phyloP scores from a whole-genome alignment of 2,113 vertebrate genomes.

The Chunga burmeisteri region DNA sequence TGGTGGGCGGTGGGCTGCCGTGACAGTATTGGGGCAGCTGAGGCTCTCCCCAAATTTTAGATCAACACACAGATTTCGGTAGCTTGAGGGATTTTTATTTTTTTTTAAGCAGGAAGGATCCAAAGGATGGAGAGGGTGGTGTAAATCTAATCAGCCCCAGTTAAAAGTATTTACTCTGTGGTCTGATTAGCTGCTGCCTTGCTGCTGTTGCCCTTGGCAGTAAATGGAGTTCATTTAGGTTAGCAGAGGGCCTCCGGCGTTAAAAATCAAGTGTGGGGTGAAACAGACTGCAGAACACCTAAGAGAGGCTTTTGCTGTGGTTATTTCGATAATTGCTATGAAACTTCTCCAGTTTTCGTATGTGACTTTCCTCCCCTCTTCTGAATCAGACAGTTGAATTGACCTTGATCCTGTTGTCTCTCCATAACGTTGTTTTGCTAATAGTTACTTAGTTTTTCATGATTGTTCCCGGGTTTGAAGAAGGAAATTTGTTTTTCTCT shows the following conservation, averaged over 20 bases:
- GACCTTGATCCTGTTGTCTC: too few relatives aligned
- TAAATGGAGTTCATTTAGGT: background rate
- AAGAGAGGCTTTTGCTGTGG: background rate
- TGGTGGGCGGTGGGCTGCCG: background rate
- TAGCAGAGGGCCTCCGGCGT: background rate
- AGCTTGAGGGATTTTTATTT: background rate
- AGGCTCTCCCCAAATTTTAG: background rate
- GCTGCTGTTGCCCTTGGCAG: background rate
- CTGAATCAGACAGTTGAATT: fast-evolving
- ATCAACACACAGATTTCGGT: background rate
- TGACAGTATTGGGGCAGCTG: fast-evolving
- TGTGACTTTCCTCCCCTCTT: background rate
- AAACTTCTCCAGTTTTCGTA: fast-evolving
- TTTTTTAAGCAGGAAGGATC: background rate
- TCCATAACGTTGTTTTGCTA: background rate
- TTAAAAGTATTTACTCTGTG: background rate
- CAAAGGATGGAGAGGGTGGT: background rate
- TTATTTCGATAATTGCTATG: background rate
- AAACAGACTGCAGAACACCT: background rate
- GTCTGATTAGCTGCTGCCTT: background rate
- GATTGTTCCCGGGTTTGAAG: background rate
- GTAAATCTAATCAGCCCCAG: background rate
- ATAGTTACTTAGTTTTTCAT: background rate
- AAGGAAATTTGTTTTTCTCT: background rate
- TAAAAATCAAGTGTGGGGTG: background rate